Percentiles rank a stretch among this genome's conserved stretches.
phyloP scores from a whole-genome alignment of 35 echinoderm and acorn worm genomes.

The Heliocidaris tuberculata region DNA sequence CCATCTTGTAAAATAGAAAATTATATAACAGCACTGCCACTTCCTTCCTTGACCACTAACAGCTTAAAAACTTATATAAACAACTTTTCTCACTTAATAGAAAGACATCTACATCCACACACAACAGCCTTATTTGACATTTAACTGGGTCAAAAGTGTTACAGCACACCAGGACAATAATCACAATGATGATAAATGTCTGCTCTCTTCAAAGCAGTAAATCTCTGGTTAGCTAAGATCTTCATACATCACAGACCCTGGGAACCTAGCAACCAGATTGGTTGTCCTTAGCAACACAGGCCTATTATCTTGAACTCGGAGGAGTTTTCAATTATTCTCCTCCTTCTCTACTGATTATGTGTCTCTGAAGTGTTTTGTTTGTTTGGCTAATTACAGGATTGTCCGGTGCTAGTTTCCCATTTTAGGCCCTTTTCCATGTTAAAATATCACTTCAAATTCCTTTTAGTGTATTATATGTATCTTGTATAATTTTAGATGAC shows the following conservation, averaged over 20 bases:
- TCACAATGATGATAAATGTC: neutral
- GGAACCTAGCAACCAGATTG: neutral
- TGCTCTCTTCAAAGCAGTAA: neutral
- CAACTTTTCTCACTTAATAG: neutral
- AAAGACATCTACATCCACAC: neutral
- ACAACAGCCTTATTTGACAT: neutral
- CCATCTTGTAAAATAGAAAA: too few relatives aligned
- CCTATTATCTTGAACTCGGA: neutral
- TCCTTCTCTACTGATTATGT: neutral
- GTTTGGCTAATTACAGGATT: neutral
- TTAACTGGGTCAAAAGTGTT: neutral
- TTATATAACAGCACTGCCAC: too few relatives aligned
- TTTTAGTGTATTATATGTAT: too few relatives aligned
- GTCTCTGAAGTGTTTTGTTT: constrained; percentile 2
- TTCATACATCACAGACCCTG: neutral
- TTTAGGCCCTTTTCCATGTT: too few relatives aligned
- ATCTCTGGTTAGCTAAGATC: neutral
- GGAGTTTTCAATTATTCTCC: neutral
- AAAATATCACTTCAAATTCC: neutral
- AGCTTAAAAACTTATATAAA: too few relatives aligned
- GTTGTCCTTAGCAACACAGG: neutral
- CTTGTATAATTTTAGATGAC: too few relatives aligned
- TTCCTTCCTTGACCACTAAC: too few relatives aligned
- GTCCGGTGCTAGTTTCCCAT: neutral
- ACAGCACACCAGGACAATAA: neutral